phyloP scores from a whole-genome alignment of 53 echinoderm and acorn worm genomes.

The Crossaster papposus region DNA sequence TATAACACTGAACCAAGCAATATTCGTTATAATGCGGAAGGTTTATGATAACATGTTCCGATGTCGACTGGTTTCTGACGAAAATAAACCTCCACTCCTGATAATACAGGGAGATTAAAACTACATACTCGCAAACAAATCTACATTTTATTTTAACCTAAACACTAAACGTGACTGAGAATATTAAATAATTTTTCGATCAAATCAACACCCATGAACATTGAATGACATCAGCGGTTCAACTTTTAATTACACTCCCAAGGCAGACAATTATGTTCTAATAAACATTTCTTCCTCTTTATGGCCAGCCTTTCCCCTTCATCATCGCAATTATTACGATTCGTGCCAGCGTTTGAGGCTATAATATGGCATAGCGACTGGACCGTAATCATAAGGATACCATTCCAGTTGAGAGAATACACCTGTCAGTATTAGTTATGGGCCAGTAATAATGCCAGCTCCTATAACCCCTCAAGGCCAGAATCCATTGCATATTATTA shows the following conservation, averaged over 20 bases:
- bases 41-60: too few relatives aligned
- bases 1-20: too few relatives aligned
- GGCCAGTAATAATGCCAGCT: neutral
- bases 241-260: neutral
- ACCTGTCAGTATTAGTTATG: neutral
- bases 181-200: neutral
- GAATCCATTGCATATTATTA: neutral
- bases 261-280: neutral
- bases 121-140: too few relatives aligned
- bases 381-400: neutral
- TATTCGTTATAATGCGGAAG: too few relatives aligned
- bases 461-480: neutral
- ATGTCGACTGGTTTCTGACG: too few relatives aligned
- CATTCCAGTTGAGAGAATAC: neutral
- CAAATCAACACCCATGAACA: neutral
- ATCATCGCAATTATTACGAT: neutral
- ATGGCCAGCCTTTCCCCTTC: neutral
- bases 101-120: too few relatives aligned
- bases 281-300: neutral
- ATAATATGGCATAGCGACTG: neutral
- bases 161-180: too few relatives aligned
- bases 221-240: neutral
- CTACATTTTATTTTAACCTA: too few relatives aligned
- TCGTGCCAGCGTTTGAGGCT: neutral
- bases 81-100: too few relatives aligned